A percentile compares a stretch with the other conserved stretches of the same genome.
Evolutionary conservation across 2,888 invertebrate genomes (phyloP).

Genomic region (Merodon equestris): DNA sequence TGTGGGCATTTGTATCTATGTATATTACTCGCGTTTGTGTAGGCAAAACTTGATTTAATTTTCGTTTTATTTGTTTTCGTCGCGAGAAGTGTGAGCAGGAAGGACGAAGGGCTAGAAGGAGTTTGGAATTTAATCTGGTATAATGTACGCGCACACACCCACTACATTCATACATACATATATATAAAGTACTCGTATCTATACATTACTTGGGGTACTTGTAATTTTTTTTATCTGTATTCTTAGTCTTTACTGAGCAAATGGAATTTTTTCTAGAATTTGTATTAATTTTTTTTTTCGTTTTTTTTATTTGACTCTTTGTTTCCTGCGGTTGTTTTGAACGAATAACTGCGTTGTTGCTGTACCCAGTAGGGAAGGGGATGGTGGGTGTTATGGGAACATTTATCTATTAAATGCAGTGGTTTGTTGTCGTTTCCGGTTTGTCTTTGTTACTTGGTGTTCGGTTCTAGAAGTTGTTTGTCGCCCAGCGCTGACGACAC

Average conservation of each 20-base stretch:
- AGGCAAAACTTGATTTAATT: no score
- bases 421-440: constrained; percentile 58
- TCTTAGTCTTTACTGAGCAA: constrained; percentile 51
- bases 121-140: constrained; percentile 31
- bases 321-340: not conserved
- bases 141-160: constrained; percentile 17
- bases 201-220: constrained; percentile 28
- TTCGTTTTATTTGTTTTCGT: constrained; percentile 22
- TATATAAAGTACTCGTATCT: no score
- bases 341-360: not conserved
- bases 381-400: constrained; percentile 32
- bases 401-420: constrained; percentile 64
- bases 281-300: constrained; percentile 26
- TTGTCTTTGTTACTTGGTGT: constrained; percentile 60
- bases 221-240: constrained; percentile 7
- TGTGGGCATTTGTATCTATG: no score
- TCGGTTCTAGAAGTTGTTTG: constrained; percentile 63
- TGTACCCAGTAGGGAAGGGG: not conserved
- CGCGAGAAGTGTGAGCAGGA: not conserved
- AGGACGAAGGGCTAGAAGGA: not conserved
- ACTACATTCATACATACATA: not conserved
- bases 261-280: constrained; percentile 49
- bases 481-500: constrained; percentile 1
- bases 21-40: no score
- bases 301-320: constrained; percentile 10